phyloP scores from a whole-genome alignment of 1,140 invertebrate genomes.

The Eciton burchellii region DNA sequence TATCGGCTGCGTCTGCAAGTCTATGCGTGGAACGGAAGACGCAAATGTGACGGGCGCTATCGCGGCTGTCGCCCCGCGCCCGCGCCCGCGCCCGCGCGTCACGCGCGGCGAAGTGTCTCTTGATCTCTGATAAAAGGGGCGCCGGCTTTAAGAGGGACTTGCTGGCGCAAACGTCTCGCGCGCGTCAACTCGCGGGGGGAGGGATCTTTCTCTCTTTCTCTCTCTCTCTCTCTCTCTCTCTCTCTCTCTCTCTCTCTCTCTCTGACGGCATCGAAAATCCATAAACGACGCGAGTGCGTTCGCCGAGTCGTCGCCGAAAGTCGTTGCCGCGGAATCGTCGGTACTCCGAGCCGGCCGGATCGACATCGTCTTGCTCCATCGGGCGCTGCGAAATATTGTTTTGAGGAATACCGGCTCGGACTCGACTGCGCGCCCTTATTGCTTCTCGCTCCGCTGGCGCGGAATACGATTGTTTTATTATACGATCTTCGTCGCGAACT shows the following conservation, averaged over 20 bases:
- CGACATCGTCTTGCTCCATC: slow-evolving; percentile 32
- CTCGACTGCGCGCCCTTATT: slow-evolving; percentile 70
- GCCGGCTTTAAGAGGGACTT: slow-evolving; percentile 58
- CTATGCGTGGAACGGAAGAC: slow-evolving; percentile 17
- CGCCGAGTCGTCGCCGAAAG: slow-evolving; percentile 43
- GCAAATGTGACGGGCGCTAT: slow-evolving; percentile 37
- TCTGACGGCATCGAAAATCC: slow-evolving; percentile 73
- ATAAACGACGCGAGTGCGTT: slow-evolving; percentile 66
- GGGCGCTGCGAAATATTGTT: slow-evolving; percentile 73
- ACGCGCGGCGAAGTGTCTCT: too few relatives aligned
- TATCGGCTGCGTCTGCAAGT: not conserved
- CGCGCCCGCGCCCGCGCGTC: too few relatives aligned
- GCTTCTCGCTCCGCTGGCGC: slow-evolving; percentile 72
- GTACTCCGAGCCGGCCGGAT: slow-evolving; percentile 56
- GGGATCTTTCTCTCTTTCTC: too few relatives aligned
- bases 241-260: too few relatives aligned
- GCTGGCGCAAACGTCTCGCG: slow-evolving; percentile 47
- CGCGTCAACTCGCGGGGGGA: slow-evolving; percentile 62
- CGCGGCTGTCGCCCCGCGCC: slow-evolving; percentile 56
- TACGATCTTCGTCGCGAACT: slow-evolving; percentile 74
- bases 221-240: too few relatives aligned
- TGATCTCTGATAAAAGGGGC: slow-evolving; percentile 68
- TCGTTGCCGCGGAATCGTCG: slow-evolving; percentile 53
- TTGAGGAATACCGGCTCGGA: slow-evolving; percentile 74
- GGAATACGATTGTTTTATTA: slow-evolving; percentile 77